Evolutionary conservation across 2,797 vertebrate species (phyloP), one percentile per base, ranked within the genome.

Genomic region (Fratercula arctica): DNA sequence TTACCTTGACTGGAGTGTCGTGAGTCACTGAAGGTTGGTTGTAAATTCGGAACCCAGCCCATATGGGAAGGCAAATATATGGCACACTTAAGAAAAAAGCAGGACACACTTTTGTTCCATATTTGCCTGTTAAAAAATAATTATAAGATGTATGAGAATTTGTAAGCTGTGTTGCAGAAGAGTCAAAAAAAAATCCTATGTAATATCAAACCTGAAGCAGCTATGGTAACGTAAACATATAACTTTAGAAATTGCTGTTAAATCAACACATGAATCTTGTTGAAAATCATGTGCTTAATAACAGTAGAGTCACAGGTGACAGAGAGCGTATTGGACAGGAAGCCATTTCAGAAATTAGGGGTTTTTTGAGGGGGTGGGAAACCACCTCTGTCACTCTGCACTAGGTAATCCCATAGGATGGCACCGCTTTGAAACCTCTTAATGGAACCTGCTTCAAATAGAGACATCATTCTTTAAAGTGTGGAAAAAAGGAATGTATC

Each of bases 31-130:
- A 86, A n/a, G 98, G 98, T 85, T 99, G 99, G 67, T 97, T 98
- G 91, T 98, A 98, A 97, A 99, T 98, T 29, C 98, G 98, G 97
- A 99, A 99, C 89, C 98, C 99, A 83, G 98, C 98, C 99, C 99
- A 99, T 56, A 99, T 86, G 2, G 99, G 98, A 93, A 99, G 98
- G 87, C 98, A 97, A 68, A 98, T 87, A n/a, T 99, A 99, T 1
- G 99, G 97, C 68, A 99, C 54, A 54, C 98, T 98, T 64, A 99
- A 97, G 94, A 99, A 96, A 95, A 98, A 98, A 60, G 98, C 97
- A 74, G 98, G 98, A 86, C 97, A 98, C 53, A 99, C 50, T 35
- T 98, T 98, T 78, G 97, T 97, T 95, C 98, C 99, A 6, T 99
- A 99, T 97, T 99, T 99, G 37, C 99, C 99, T 99, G 91, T 88